Base-by-base conservation (phyloP, 37 sponge, comb jelly and placozoan genomes). In the Beroe forskalii region DNA sequence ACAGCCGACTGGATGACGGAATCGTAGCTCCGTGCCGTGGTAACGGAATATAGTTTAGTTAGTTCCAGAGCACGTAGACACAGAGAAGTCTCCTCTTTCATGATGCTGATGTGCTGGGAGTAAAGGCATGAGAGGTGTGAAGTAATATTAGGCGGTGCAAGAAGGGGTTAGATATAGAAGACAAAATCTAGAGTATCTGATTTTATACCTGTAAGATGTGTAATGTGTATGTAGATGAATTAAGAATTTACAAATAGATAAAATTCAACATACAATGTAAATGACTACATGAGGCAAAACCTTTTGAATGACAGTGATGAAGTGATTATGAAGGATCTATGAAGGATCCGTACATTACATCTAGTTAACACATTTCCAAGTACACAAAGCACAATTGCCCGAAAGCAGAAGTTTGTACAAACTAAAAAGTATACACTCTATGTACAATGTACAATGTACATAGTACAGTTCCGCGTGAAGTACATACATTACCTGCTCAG, bases 81-180 rank as follows among this genome's bases (percentile, higher is more conserved):
- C 19, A 69, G 39, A 2, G 72, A 32, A 37, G 72, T 36, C 1
- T 9, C 12, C 39, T 69, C 72, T 2, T 69, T 32, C 72, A 69
- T 31, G 37, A 69, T 37, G 32, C 72, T 69, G 72, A 69, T 35
- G 72, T 69, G 17, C 27, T 32, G 72, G 66, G 66, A 30, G n/a
- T 6, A n/a, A n/a, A n/a, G n/a, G n/a, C n/a, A n/a, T n/a, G n/a
- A n/a, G n/a, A n/a, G n/a, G n/a, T n/a, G n/a, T n/a, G n/a, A n/a
- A n/a, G n/a, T n/a, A n/a, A n/a, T 19, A 55, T 55, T 9, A 55
- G 60, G 60, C 14, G 60, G 9, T 55, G 17, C 14, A 55, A 55
- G 9, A 17, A 55, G 60, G 60, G 60, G 60, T 55, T 55, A 55
- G 60, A 55, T 55, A 19, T 9, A 55, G 60, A 17, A 17, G 60